A percentile compares a stretch with the other conserved stretches of the same genome.
phyloP scores from a whole-genome alignment of 1,140 invertebrate genomes.

The Zaprionus camerounensis region DNA sequence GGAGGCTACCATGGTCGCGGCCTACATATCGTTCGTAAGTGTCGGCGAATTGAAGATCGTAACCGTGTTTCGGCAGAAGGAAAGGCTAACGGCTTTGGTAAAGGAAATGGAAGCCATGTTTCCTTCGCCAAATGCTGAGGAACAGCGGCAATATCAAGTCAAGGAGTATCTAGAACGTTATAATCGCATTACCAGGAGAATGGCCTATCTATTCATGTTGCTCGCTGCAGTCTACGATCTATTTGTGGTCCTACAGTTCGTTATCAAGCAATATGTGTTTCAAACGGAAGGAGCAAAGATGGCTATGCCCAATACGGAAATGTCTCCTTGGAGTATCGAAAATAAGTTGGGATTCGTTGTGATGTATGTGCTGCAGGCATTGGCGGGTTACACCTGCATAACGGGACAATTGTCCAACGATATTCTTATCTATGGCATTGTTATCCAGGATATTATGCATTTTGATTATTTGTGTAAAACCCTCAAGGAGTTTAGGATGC shows the following conservation, averaged over 20 bases:
- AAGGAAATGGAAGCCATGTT: conserved; percentile 45
- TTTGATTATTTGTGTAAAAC: conserved; percentile 49
- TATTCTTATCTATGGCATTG: conserved; percentile 57
- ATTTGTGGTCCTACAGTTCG: conserved; percentile 41
- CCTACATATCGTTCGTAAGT: conserved; percentile 57
- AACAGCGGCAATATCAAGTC: conserved; percentile 38
- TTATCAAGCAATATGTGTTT: conserved; percentile 16
- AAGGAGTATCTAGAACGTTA: conserved; percentile 23
- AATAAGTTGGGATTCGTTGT: conserved; percentile 37
- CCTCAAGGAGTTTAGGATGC: conserved; percentile 21
- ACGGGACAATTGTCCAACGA: conserved; percentile 61
- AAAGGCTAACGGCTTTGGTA: conserved; percentile 35
- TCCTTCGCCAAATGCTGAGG: conserved; percentile 18
- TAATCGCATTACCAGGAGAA: conserved; percentile 34
- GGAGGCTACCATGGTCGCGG: conserved; percentile 56
- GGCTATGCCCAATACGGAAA: conserved; percentile 45
- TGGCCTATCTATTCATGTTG: conserved; percentile 27
- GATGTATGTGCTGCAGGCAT: conserved; percentile 42
- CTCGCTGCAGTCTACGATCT: conserved; percentile 60
- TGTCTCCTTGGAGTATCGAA: conserved; percentile 54
- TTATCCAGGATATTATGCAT: conserved; percentile 70
- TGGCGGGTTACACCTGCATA: conserved; percentile 55
- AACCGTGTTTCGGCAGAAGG: conserved; percentile 45
- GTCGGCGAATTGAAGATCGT: conserved; percentile 61
- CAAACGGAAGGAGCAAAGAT: conserved; percentile 13